phyloP scores from a whole-genome alignment of 2,113 vertebrate species.

The Pipra filicauda region DNA sequence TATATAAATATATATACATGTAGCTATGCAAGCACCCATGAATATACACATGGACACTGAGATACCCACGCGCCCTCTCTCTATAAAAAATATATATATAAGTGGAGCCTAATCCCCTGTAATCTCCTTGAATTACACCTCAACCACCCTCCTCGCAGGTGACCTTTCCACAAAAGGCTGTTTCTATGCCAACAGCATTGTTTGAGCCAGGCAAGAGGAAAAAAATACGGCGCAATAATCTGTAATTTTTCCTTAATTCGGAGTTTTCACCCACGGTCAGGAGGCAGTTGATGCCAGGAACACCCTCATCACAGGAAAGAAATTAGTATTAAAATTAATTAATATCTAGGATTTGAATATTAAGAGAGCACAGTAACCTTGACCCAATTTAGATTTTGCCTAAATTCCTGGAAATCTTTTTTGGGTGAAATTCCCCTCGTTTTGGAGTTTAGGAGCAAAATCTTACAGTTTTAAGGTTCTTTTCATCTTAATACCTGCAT shows the following conservation, averaged over 20 bases:
- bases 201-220: constrained; percentile 73
- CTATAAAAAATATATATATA: background rate
- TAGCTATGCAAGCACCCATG: background rate
- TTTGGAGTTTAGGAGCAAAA: background rate
- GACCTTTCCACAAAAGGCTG: constrained; percentile 82
- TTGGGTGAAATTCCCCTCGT: background rate
- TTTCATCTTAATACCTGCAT: background rate
- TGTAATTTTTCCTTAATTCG: constrained; percentile 72
- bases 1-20: background rate
- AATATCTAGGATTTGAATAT: background rate
- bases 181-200: constrained; percentile 82
- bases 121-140: constrained; percentile 84
- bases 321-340: background rate
- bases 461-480: background rate
- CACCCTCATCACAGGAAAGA: fast-evolving
- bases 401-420: background rate
- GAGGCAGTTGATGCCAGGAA: background rate
- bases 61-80: background rate
- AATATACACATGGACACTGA: background rate
- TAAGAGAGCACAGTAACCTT: fast-evolving
- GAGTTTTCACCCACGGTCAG: background rate
- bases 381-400: background rate
- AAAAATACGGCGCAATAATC: constrained; percentile 42
- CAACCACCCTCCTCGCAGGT: constrained; percentile 77
- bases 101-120: constrained; percentile 70